phyloP scores from a whole-genome alignment of 2,888 invertebrate genomes.

The Lingula anatina region DNA sequence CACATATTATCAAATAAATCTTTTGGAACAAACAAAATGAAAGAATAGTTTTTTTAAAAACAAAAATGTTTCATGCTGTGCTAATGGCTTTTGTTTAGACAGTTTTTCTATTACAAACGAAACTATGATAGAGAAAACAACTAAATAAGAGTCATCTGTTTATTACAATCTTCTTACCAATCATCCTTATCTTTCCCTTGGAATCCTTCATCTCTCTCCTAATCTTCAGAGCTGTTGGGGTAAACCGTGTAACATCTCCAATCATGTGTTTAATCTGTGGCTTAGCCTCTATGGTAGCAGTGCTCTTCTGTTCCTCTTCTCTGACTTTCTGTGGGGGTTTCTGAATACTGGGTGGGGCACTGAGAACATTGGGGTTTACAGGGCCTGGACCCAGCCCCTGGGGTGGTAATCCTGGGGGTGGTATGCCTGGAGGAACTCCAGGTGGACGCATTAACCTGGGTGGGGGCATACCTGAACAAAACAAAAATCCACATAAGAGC shows the following conservation, averaged over 20 bases:
- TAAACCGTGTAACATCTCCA: conserved; percentile 86
- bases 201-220: conserved; percentile 67
- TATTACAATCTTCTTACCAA: conserved; percentile 27
- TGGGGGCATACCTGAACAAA: conserved; percentile 34
- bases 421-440: conserved; percentile 16
- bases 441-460: conserved; percentile 39
- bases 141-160: too few relatives aligned
- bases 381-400: conserved; percentile 25
- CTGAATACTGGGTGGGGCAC: conserved; percentile 77
- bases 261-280: conserved; percentile 73
- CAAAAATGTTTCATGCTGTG: too few relatives aligned
- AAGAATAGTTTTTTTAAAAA: too few relatives aligned
- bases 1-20: too few relatives aligned
- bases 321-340: conserved; percentile 55
- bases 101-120: too few relatives aligned
- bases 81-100: too few relatives aligned
- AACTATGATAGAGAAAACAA: too few relatives aligned
- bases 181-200: conserved; percentile 30
- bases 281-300: conserved; percentile 87
- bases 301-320: conserved; percentile 38
- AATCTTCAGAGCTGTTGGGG: conserved; percentile 86
- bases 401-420: conserved; percentile 22
- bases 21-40: too few relatives aligned
- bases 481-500: too few relatives aligned
- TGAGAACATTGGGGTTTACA: conserved; percentile 65